phyloP scores from a whole-genome alignment of 2,797 vertebrate species.

The Scyliorhinus canicula region DNA sequence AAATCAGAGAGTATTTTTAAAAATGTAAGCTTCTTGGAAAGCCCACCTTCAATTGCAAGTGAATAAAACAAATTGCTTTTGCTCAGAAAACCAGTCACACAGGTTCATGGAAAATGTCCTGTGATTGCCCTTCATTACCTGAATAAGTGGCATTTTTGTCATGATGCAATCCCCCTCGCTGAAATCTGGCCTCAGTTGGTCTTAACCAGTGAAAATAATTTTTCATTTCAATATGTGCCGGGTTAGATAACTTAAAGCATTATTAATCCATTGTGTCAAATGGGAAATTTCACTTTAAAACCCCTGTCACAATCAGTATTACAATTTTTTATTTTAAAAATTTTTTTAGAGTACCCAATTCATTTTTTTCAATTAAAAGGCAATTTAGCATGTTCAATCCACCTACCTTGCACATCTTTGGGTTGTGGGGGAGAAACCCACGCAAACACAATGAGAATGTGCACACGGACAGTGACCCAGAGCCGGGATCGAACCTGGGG shows the following conservation, averaged over 20 bases:
- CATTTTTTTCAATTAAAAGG: no score
- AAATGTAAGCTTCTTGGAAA: background rate
- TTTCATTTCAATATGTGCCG: background rate
- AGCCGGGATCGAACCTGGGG: no score
- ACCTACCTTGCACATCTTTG: no score
- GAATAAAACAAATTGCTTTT: background rate
- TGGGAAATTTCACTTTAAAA: no score
- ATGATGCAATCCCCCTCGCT: background rate
- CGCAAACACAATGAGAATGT: no score
- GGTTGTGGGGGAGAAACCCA: no score
- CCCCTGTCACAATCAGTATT: background rate
- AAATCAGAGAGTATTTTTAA: background rate
- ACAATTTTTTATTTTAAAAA: background rate
- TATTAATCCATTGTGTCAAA: background rate
- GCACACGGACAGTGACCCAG: no score
- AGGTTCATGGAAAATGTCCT: background rate
- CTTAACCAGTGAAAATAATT: background rate
- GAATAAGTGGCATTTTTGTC: background rate
- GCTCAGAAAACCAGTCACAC: background rate
- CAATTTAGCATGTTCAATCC: no score
- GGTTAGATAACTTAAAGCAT: background rate
- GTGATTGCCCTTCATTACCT: background rate
- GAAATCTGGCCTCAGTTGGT: background rate
- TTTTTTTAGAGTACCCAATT: no score
- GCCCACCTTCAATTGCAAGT: background rate